Conservation (phyloP, 2,113 vertebrate genomes). For the Ochotona curzoniae region DNA sequence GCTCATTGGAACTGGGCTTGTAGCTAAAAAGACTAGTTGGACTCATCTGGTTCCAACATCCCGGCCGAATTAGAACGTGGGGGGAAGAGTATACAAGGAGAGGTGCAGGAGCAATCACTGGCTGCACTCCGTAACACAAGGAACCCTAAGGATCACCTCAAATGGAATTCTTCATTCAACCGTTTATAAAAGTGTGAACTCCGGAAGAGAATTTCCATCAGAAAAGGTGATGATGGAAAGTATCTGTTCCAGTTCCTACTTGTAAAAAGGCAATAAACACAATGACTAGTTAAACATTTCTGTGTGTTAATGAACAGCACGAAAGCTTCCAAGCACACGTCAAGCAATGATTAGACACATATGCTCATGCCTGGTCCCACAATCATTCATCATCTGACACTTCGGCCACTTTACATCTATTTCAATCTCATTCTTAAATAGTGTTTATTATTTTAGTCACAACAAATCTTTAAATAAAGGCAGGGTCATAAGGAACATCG, state of each 20-base stretch:
- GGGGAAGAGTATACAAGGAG: too few species aligned
- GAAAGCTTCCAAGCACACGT: constrained; percentile 27
- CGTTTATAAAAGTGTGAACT: constrained; percentile 26
- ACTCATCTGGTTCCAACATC: too few species aligned
- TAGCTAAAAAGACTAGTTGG: too few species aligned
- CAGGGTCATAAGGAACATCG: background rate
- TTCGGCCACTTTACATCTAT: constrained; percentile 9
- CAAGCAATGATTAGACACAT: constrained; percentile 23
- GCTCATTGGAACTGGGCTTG: too few species aligned
- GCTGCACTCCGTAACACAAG: background rate
- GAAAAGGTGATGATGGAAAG: background rate
- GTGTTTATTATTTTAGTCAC: background rate
- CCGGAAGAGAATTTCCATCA: background rate
- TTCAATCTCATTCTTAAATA: constrained; percentile 37
- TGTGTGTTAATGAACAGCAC: constrained; percentile 25
- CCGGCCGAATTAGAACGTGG: too few species aligned
- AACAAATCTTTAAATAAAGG: constrained; percentile 42
- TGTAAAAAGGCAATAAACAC: constrained; percentile 27
- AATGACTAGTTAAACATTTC: constrained; percentile 35
- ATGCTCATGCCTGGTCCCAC: background rate
- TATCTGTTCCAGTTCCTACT: constrained; percentile 15
- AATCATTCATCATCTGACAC: background rate
- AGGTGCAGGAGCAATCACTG: too few species aligned
- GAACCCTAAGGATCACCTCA: background rate
- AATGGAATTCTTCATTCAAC: background rate